phyloP scores from a whole-genome alignment of 2,888 invertebrate genomes.

The Microctonus brassicae region DNA sequence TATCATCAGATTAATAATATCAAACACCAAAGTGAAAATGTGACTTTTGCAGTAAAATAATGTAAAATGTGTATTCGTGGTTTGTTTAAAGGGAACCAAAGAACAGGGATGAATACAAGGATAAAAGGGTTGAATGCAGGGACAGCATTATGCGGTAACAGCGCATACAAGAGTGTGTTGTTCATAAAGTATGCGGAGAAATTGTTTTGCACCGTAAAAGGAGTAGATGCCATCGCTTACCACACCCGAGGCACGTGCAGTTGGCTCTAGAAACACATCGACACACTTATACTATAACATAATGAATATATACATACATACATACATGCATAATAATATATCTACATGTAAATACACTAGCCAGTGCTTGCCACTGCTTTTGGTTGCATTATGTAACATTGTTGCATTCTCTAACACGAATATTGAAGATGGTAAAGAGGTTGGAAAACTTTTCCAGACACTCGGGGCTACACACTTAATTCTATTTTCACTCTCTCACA shows the following conservation, averaged over 20 bases:
- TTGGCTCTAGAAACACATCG: constrained; percentile 36
- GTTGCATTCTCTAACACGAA: not conserved
- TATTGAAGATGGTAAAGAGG: not conserved
- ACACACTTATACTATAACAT: not conserved
- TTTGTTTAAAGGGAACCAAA: constrained; percentile 16
- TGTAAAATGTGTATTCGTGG: constrained; percentile 2
- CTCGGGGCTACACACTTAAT: not conserved
- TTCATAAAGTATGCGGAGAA: constrained; percentile 53
- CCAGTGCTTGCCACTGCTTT: constrained; percentile 7
- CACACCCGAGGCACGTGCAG: constrained; percentile 42
- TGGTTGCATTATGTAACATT: not conserved
- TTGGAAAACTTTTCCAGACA: not conserved
- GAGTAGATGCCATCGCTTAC: constrained; percentile 47
- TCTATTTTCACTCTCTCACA: not conserved
- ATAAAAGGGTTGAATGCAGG: not conserved
- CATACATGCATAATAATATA: no score
- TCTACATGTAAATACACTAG: not conserved
- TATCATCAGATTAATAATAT: no score
- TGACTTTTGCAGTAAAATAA: not conserved
- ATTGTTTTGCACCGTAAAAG: constrained; percentile 53
- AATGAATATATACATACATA: constrained; percentile 9
- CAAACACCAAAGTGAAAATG: not conserved
- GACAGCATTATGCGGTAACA: constrained; percentile 35
- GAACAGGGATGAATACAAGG: no score
- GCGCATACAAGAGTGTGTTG: constrained; percentile 37